Evolutionary conservation across 2,113 vertebrate genomes (phyloP).

Genomic region (Microcebus lehilahytsara): DNA sequence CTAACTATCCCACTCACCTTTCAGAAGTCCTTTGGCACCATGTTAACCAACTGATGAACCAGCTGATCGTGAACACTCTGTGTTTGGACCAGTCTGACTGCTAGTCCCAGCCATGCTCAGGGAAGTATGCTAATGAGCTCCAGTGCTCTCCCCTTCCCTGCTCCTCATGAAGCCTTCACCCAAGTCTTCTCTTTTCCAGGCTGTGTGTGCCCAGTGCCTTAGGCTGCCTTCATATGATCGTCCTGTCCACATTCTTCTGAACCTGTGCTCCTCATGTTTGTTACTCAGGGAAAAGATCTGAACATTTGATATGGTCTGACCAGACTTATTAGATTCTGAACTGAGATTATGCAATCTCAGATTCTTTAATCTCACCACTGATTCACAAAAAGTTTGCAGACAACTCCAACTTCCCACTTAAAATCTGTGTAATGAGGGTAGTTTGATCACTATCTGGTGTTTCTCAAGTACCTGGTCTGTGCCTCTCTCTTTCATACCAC

Average conservation of each 20-base stretch:
- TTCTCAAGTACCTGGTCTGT: background rate
- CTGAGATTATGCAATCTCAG: background rate
- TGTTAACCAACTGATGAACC: background rate
- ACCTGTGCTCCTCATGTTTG: background rate
- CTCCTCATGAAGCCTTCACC: background rate
- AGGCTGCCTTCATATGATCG: background rate
- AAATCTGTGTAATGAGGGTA: background rate
- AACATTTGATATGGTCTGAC: background rate
- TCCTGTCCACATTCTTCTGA: background rate
- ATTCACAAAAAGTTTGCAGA: background rate
- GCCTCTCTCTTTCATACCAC: background rate
- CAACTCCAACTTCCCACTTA: background rate
- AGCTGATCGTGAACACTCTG: background rate
- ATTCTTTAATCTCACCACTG: background rate
- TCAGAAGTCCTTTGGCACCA: background rate
- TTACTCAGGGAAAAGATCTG: background rate
- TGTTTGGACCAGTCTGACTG: background rate
- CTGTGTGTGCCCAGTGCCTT: background rate
- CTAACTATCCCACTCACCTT: background rate
- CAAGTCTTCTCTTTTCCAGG: background rate
- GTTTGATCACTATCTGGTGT: background rate
- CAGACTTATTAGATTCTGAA: background rate
- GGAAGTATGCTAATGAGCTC: background rate
- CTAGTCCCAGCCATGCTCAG: background rate
- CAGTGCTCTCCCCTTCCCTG: fast-evolving